Conservation (phyloP, 2,888 invertebrate genomes). For the Leuctra nigra region DNA sequence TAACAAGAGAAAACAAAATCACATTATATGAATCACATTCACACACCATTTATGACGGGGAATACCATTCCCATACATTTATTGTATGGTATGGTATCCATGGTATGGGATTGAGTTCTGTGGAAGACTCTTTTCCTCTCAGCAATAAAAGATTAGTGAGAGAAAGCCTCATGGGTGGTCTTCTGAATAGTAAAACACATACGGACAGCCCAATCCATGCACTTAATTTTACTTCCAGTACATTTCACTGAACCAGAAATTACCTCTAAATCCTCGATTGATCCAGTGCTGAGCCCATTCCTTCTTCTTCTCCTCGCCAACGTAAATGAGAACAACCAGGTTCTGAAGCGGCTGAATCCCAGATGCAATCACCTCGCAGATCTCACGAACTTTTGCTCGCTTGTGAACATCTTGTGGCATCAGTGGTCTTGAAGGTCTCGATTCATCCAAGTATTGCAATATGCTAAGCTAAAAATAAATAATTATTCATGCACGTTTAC, state of each 20-base stretch:
- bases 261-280: conserved; percentile 70
- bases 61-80: no score
- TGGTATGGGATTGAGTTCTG: no score
- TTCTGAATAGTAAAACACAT: no score
- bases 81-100: no score
- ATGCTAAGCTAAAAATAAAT: conserved; percentile 73
- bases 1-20: no score
- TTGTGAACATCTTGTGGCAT: conserved; percentile 85
- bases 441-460: conserved; percentile 94
- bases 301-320: conserved; percentile 81
- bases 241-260: conserved; percentile 4
- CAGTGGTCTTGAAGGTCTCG: conserved; percentile 73
- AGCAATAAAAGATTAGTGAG: no score
- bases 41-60: no score
- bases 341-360: conserved; percentile 97
- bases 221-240: neutral
- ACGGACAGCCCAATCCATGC: no score
- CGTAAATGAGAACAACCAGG: conserved; percentile 76
- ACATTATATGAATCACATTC: no score
- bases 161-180: no score
- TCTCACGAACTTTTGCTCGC: conserved; percentile 82
- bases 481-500: no score
- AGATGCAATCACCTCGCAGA: conserved; percentile 84
- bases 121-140: no score
- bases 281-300: conserved; percentile 96